Evolutionary conservation across 2,113 vertebrate species (phyloP).

Genomic region (Micronycteris hirsuta): DNA sequence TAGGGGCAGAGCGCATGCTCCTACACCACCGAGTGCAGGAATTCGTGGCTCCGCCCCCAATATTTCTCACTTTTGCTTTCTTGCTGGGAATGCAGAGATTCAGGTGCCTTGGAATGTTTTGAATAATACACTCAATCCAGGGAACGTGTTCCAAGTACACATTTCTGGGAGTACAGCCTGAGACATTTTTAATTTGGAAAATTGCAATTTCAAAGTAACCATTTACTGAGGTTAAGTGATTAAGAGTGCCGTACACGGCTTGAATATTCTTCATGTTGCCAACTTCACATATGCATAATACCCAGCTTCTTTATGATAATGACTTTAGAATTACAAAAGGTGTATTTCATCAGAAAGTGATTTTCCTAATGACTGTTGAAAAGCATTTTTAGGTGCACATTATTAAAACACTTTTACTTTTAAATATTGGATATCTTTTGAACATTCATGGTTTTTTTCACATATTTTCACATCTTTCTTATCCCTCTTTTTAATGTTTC

Average conservation of each 20-base stretch:
- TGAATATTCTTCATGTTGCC: neutral
- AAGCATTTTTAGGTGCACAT: neutral
- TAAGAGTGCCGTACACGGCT: neutral
- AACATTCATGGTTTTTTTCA: neutral
- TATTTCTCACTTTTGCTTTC: neutral
- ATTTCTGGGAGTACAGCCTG: neutral
- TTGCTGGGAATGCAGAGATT: neutral
- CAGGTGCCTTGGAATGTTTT: neutral
- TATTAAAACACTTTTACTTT: neutral
- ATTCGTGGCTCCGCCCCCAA: neutral
- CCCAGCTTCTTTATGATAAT: neutral
- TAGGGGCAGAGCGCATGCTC: neutral
- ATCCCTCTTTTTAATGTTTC: neutral
- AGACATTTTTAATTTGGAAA: neutral
- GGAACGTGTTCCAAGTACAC: neutral
- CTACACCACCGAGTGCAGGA: neutral
- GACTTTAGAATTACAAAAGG: neutral
- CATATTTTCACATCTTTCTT: neutral
- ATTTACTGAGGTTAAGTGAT: neutral
- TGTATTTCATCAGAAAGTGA: neutral
- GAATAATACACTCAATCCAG: neutral
- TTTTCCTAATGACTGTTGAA: neutral
- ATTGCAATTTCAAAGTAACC: slow-evolving; percentile 8
- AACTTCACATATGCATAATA: neutral
- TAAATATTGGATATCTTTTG: neutral